Conservation (phyloP, 2,888 invertebrate species). For the Pimpla rufipes region DNA sequence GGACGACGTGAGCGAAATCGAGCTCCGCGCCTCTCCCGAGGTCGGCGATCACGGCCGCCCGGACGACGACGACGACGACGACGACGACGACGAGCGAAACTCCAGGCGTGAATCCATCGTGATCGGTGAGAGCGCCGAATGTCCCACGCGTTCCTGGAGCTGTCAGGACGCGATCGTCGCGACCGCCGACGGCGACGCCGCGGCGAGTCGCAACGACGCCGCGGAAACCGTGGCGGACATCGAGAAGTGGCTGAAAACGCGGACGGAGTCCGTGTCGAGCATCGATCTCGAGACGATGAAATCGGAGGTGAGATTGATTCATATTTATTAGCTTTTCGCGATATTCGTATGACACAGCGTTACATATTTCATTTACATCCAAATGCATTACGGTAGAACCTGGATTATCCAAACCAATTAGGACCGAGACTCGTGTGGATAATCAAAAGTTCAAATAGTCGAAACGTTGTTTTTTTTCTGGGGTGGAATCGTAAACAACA, state of each 20-base stretch:
- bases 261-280: conserved; percentile 78
- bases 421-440: too few species aligned
- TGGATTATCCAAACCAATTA: too few species aligned
- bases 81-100: conserved; percentile 14
- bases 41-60: too few species aligned
- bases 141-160: conserved; percentile 33
- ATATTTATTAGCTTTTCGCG: too few species aligned
- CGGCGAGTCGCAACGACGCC: conserved; percentile 38
- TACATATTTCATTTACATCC: too few species aligned
- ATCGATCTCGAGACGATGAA: conserved; percentile 81
- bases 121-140: conserved; percentile 29
- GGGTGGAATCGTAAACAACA: too few species aligned
- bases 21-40: conserved; percentile 1
- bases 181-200: conserved; percentile 20
- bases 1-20: conserved; percentile 36
- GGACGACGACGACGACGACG: conserved; percentile 3
- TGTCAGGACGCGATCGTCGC: conserved; percentile 14
- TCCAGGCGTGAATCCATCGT: conserved; percentile 2
- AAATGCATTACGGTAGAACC: too few species aligned
- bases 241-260: conserved; percentile 83
- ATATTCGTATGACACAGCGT: too few species aligned
- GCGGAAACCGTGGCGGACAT: conserved; percentile 79
- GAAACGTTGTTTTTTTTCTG: too few species aligned
- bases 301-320: conserved; percentile 74
- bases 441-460: too few species aligned